Evolutionary conservation across 1,140 invertebrate species (phyloP), one percentile per base, ranked within the genome.

Genomic region (Calliphora vicina): DNA sequence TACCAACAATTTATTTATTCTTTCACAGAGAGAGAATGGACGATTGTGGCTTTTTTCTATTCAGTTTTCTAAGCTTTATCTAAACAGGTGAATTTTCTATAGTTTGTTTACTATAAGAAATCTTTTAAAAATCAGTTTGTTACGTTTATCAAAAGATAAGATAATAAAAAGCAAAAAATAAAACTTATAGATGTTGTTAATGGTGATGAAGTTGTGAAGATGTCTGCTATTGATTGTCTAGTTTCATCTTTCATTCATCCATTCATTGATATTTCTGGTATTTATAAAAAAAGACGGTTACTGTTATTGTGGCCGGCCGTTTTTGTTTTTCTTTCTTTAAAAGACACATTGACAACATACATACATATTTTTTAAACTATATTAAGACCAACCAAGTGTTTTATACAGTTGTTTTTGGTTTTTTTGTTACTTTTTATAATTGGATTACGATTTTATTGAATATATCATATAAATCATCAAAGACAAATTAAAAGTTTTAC

Each of bases 51-150:
- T 35, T 35, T 35, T 35, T 35, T 35, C 35, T 35, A 8, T 35
- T 8, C 35, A 35, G 35, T 35, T 35, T 35, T 35, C 35, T 35
- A 35, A 35, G 35, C 35, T 50, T 50, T 72, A 26, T 74, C 72
- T 29, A 35, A 35, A 74, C 72, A 74, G 72, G 72, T 74, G 72
- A 74, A 74, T 74, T 50, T 50, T 50, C 45, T 12, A 50, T 50
- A 50, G 45, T 50, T 50, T 50, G 12, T 50, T 50, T 50, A 50
- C 45, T 50, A 50, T 35, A 35, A 15, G 45, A 50, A 50, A 50
- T 50, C 13, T 50, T 50, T 50, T 50, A 13, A 50, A 50, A 50
- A 50, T 50, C 45, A 50, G 45, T 50, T 50, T 50, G 45, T 50
- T 50, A 50, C 17, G 12, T 50, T 50, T 50, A 50, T 50, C 17